A percentile compares a stretch with the other conserved stretches of the same genome.
Evolutionary conservation across 2,888 invertebrate species (phyloP).

Genomic region (Lycocerus yunnanus): DNA sequence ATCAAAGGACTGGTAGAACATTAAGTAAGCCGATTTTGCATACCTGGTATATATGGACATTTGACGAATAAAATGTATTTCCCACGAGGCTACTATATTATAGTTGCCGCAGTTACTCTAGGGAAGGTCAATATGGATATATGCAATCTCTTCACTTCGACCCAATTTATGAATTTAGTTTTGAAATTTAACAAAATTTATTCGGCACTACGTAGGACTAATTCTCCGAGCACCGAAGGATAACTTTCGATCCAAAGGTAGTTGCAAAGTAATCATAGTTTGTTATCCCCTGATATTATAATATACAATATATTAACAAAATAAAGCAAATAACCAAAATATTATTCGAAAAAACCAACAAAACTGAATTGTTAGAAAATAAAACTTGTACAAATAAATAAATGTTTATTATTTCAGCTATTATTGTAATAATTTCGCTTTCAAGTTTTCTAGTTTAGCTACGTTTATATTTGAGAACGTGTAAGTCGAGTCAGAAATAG

Average conservation of each 20-base stretch:
- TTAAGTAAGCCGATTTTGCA: not conserved
- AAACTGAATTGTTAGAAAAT: not conserved
- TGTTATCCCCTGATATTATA: slow-evolving; percentile 8
- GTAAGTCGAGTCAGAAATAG: not conserved
- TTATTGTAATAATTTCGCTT: not conserved
- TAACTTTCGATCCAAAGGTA: slow-evolving; percentile 14
- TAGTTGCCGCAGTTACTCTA: slow-evolving; percentile 35
- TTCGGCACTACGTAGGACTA: slow-evolving; percentile 17
- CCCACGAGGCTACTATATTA: slow-evolving; percentile 45
- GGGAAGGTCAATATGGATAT: slow-evolving; percentile 16
- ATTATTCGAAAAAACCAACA: not conserved
- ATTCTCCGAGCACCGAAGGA: slow-evolving; percentile 18
- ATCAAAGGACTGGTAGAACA: not conserved
- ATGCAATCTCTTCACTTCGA: slow-evolving; percentile 19
- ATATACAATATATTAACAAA: slow-evolving; percentile 6
- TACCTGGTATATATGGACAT: slow-evolving; percentile 29
- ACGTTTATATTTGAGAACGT: not conserved
- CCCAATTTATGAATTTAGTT: slow-evolving; percentile 30
- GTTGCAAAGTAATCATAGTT: slow-evolving; percentile 17
- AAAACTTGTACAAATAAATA: too few species aligned
- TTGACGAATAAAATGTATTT: slow-evolving; percentile 49
- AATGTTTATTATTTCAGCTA: too few species aligned
- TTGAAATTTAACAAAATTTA: slow-evolving; percentile 26
- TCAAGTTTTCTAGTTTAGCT: not conserved
- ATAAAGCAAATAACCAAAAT: not conserved